These are phyloP conservation scores for Terrapene triunguis DNA, from an alignment of 2,113 vertebrate species.

Conservation along the genomic window DNA sequence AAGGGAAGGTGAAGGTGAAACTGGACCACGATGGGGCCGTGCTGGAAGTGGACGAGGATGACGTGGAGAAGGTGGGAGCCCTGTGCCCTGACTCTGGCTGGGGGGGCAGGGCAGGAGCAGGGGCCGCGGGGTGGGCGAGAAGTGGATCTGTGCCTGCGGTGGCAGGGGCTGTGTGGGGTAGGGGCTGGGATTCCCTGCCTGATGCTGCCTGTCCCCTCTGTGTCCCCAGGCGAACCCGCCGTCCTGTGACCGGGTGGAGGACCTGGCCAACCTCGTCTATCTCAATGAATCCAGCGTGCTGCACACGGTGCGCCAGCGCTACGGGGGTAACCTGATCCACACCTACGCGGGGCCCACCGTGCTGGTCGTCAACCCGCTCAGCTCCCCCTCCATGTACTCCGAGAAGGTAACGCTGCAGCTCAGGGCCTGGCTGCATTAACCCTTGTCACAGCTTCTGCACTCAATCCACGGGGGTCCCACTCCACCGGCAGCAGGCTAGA, in stretches of 20 bases:
- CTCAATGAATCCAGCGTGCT: conserved; percentile 95
- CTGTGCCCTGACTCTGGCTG: accelerated
- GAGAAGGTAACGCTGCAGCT: conserved; percentile 87
- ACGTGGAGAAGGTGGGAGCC: conserved; percentile 92
- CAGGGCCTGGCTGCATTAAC: neutral
- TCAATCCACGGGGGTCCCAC: neutral
- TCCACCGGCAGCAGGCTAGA: too few relatives aligned
- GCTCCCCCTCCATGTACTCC: conserved; percentile 94
- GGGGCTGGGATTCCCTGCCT: neutral
- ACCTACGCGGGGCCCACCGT: conserved; percentile 91
- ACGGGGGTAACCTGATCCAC: conserved; percentile 93
- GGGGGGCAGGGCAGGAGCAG: neutral
- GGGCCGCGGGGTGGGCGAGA: neutral
- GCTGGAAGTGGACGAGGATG: conserved; percentile 96
- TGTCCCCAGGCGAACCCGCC: conserved; percentile 92
- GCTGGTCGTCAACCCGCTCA: conserved; percentile 94
- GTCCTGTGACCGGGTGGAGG: conserved; percentile 90
- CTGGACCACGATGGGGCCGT: conserved; percentile 91
- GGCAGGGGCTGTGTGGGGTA: neutral
- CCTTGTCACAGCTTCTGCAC: neutral
- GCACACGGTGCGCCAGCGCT: conserved; percentile 94
- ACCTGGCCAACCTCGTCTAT: conserved; percentile 93
- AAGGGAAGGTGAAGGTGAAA: conserved; percentile 94
- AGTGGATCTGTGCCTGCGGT: neutral
- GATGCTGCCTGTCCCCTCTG: neutral